These are phyloP conservation scores for Gymnorhina tibicen DNA, from an alignment of 2,113 vertebrate species.

Conservation along the genomic window DNA sequence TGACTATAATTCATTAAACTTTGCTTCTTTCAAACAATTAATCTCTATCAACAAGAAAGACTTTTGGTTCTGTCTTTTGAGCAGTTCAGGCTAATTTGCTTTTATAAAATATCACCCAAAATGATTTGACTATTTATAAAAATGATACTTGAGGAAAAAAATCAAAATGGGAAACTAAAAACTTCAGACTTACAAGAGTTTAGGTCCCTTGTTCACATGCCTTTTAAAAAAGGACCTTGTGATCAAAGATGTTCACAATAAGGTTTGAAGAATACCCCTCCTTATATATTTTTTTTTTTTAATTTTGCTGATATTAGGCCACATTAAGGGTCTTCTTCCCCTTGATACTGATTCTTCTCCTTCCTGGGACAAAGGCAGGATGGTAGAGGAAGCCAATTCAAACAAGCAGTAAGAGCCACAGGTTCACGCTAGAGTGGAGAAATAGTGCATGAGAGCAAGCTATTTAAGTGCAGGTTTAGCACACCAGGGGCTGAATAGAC, in stretches of 20 bases:
- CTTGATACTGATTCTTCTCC: not conserved
- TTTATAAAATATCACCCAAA: not conserved
- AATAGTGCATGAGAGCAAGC: not conserved
- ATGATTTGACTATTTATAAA: not conserved
- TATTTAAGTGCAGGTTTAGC: not conserved
- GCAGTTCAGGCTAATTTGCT: not conserved
- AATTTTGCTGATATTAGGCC: not conserved
- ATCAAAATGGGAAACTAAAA: not conserved
- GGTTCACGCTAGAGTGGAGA: not conserved
- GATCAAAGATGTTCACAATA: not conserved
- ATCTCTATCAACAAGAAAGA: not conserved
- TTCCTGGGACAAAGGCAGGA: not conserved
- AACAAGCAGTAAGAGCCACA: not conserved
- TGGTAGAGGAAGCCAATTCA: not conserved
- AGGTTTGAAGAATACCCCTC: not conserved
- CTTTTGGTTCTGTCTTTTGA: not conserved
- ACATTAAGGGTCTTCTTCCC: not conserved
- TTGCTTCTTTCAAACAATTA: not conserved
- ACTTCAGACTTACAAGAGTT: not conserved
- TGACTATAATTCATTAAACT: not conserved
- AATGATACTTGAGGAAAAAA: not conserved
- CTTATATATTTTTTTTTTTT: not conserved
- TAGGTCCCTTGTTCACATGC: not conserved
- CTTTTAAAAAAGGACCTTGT: not conserved
- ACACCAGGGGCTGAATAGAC: not conserved